A percentile compares a stretch with the other conserved stretches of the same genome.
Conservation (phyloP, 2,113 vertebrate species). For the Toxotes jaculatrix region DNA sequence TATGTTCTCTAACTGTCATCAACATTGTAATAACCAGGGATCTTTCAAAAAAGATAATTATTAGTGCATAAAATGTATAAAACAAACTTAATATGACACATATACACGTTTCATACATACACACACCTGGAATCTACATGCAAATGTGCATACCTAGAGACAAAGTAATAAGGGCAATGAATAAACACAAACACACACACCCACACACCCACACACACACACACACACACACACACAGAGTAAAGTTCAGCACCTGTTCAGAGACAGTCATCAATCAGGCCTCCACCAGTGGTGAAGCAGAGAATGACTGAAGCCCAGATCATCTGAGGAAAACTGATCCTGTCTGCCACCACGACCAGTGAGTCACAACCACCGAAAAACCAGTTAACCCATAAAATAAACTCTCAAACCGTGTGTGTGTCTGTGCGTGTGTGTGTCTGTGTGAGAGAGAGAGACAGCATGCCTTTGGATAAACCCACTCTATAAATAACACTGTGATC, state of each 20-base stretch:
- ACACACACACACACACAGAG: background rate
- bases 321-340: slow-evolving; percentile 34
- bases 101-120: background rate
- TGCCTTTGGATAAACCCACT: slow-evolving; percentile 54
- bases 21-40: background rate
- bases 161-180: background rate
- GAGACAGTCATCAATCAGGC: slow-evolving; percentile 32
- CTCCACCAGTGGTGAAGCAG: background rate
- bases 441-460: slow-evolving; percentile 1
- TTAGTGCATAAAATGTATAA: too few species aligned
- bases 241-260: slow-evolving; percentile 27
- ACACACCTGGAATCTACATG: too few species aligned
- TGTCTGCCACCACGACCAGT: slow-evolving; percentile 25
- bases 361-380: slow-evolving; percentile 35
- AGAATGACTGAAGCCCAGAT: slow-evolving; percentile 2
- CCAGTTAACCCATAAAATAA: slow-evolving; percentile 20
- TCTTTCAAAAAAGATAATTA: background rate
- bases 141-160: too few species aligned
- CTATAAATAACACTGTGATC: slow-evolving; percentile 74
- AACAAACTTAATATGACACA: background rate
- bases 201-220: background rate
- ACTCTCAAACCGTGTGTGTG: background rate
- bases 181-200: background rate
- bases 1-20: too few species aligned
- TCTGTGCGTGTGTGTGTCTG: slow-evolving; percentile 1